Evolutionary conservation across 2,888 invertebrate genomes (phyloP), one percentile per base, ranked within the genome.

Genomic region (Synergus itoensis): DNA sequence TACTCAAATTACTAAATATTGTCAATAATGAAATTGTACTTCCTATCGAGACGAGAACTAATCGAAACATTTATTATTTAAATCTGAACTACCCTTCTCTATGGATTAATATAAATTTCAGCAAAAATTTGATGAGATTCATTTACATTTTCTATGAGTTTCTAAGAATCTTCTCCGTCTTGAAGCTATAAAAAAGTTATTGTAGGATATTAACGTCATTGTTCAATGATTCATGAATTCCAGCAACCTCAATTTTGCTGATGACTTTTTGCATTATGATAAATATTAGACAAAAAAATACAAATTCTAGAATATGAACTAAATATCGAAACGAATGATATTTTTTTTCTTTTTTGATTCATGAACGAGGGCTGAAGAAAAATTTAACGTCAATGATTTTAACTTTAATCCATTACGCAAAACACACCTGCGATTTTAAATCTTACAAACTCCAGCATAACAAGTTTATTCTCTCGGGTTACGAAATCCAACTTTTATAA

Each of bases 141-240:
- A 36, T 36, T 7, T 36, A 36, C 36, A 65, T 11, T n/a, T 41
- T 65, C 65, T 43, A 28, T 9, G 41, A 28, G 28, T 48, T 48
- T 69, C 48, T 48, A 53, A 14, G n/a, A 48, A 48, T 69, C 45
- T 21, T 14, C 14, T 14, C 12, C 21, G 45, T 21, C 45, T 45
- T 21, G 11, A 16, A 41, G 43, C 41, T 69, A 69, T 69, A 16
- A 69, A 69, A 69, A 48, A 69, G 48, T 48, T 69, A 45, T 69
- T 69, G 48, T 36, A 48, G 28, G 69, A 69, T 69, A 69, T 69
- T 67, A 67, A 67, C 45, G 69, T 69, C 69, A 48, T 69, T 69
- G 28, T 45, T 69, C 69, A 45, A 16, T 69, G 69, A 69, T 48
- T 69, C 69, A 69, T 69, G 28, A 69, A 69, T 48, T 69, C 48